Percentiles rank a stretch among this genome's conserved stretches.
These are phyloP conservation scores for Megalops atlanticus DNA, from an alignment of 2,113 vertebrate species.

Conservation along the genomic window DNA sequence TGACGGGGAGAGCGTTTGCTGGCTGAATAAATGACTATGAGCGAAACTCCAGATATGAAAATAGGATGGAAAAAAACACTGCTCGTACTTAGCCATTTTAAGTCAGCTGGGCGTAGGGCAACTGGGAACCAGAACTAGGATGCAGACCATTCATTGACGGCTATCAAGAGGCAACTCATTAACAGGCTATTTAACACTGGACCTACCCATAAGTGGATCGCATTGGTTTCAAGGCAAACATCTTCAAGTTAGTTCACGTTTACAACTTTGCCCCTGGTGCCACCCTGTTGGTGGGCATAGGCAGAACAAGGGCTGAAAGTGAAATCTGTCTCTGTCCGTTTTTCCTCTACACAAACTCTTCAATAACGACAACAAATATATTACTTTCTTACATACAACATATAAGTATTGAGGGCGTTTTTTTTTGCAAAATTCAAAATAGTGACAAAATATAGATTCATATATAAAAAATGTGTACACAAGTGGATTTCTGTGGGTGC, in stretches of 20 bases:
- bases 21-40: neutral
- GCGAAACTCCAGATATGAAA: neutral
- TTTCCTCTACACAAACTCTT: neutral
- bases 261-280: neutral
- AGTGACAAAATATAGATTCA: slow-evolving; percentile 3
- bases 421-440: slow-evolving; percentile 1
- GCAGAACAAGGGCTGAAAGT: neutral
- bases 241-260: neutral
- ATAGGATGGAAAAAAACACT: neutral
- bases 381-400: slow-evolving; percentile 3
- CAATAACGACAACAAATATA: neutral
- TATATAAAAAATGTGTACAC: slow-evolving; percentile 1
- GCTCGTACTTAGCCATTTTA: neutral
- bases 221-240: neutral
- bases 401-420: neutral
- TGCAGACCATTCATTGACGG: neutral
- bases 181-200: neutral
- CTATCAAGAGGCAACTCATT: neutral
- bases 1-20: neutral
- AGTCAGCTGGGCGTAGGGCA: neutral
- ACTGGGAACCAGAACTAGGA: neutral
- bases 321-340: neutral
- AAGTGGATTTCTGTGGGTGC: slow-evolving; percentile 3
- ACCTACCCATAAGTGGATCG: neutral
- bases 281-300: neutral